These are phyloP conservation scores for Acleris emargana DNA, from an alignment of 2,888 invertebrate species.

Conservation along the genomic window DNA sequence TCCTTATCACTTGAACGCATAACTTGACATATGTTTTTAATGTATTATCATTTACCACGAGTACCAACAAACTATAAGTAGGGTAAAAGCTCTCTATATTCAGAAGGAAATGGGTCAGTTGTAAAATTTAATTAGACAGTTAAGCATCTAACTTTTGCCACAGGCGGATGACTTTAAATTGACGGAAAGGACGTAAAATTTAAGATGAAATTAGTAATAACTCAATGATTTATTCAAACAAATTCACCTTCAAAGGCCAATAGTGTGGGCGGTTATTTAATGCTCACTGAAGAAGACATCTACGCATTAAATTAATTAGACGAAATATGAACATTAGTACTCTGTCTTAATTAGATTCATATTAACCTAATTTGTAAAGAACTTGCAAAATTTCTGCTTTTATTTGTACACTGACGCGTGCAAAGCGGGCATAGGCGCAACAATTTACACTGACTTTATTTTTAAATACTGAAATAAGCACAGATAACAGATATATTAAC, in stretches of 20 bases:
- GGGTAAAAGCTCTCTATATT: too few species aligned
- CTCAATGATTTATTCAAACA: too few species aligned
- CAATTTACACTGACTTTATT: not conserved
- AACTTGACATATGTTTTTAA: not conserved
- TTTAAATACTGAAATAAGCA: not conserved
- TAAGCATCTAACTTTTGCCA: not conserved
- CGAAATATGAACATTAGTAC: conserved; percentile 4
- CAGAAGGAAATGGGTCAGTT: too few species aligned
- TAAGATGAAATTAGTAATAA: conserved; percentile 10
- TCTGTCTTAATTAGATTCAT: conserved; percentile 9
- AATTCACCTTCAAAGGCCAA: conserved; percentile 44
- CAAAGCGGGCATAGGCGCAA: not conserved
- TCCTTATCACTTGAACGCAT: not conserved
- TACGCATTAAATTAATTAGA: conserved; percentile 20
- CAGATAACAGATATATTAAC: not conserved
- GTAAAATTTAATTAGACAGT: not conserved
- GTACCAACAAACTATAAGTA: too few species aligned
- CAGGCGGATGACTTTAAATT: not conserved
- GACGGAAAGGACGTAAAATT: not conserved
- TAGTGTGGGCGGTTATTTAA: conserved; percentile 35
- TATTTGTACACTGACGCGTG: not conserved
- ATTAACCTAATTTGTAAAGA: conserved; percentile 1
- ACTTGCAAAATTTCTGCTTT: not conserved
- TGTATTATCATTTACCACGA: too few species aligned
- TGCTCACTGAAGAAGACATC: conserved; percentile 9